Evolutionary conservation across 2,113 vertebrate species (phyloP).

Genomic region (Stictonetta naevosa): DNA sequence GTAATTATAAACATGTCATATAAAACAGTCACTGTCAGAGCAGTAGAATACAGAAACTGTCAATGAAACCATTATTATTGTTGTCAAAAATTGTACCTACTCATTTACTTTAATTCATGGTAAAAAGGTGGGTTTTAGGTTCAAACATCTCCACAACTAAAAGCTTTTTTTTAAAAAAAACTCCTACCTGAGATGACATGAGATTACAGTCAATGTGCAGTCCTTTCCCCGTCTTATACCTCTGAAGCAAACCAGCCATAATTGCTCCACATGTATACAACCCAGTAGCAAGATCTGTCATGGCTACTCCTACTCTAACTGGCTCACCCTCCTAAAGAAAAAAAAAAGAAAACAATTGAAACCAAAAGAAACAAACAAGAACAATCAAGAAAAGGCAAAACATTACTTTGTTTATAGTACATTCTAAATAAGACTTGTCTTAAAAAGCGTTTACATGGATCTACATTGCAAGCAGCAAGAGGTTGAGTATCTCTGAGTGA

Average conservation of each 20-base stretch:
- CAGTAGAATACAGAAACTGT: not conserved
- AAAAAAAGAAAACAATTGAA: not conserved
- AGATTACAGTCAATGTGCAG: conserved; percentile 93
- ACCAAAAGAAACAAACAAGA: not conserved
- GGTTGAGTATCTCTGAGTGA: not conserved
- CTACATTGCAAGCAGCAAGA: not conserved
- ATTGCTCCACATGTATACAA: conserved; percentile 88
- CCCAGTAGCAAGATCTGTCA: conserved; percentile 95
- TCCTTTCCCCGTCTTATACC: conserved; percentile 84
- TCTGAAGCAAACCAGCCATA: conserved; percentile 91
- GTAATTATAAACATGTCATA: not conserved
- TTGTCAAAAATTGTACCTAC: not conserved
- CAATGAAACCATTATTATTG: not conserved
- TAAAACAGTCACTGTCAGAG: not conserved
- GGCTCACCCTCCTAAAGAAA: conserved; percentile 86
- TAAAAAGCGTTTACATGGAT: not conserved
- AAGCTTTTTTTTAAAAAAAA: not conserved
- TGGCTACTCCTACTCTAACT: conserved; percentile 91
- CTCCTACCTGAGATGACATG: conserved; percentile 91
- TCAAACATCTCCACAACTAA: not conserved
- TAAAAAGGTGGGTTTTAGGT: not conserved
- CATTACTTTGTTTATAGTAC: not conserved
- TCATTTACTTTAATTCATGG: not conserved
- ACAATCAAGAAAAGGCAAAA: not conserved
- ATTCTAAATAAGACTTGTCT: not conserved